Base-by-base conservation (phyloP, 2,113 vertebrate species). In the Oryzias curvinotus region DNA sequence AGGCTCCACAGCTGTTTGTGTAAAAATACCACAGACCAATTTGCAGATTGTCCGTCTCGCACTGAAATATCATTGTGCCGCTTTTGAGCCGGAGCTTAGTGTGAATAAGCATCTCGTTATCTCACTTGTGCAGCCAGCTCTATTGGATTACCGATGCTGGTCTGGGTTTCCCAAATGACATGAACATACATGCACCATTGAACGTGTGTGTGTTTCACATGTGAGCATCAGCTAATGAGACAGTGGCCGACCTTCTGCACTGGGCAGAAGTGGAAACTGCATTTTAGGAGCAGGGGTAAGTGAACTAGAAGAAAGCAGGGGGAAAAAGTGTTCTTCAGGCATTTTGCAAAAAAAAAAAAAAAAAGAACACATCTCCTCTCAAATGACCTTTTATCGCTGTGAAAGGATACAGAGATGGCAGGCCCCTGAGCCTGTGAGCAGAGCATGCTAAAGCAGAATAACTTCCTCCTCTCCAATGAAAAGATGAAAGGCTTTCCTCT, bases 351-450 rank as follows among this genome's bases (percentile, higher is more conserved):
- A 36, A 36, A 36, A 30, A 87, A 48, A 18, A 65, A 81, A 52
- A 78, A 80, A 84, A 85, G 78, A 78, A 85, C 83, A 77, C 46
- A 73, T 76, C 73, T 83, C 74, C 57, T 84, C 83, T 83, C 57
- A 41, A 78, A 81, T 86, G 83, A 88, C 85, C 83, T 90, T 87
- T 83, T 75, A 77, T 57, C 75, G 75, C 62, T 72, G 62, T 70
- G 79, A 73, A 81, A 84, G 73, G 67, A 82, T 74, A 81, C 78
- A 80, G 70, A 70, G 71, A 57, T 79, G 79, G 61, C 77, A 85
- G 84, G 85, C 77, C 82, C 62, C 52, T 75, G 65, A 84, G 85
- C 71, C 77, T 78, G 64, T 65, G 55, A 50, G 67, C 59, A 74
- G 55, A 50, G 67, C 59, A 71, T 72, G 65, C 51, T 72, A 74